Base-by-base conservation (phyloP, 2,888 invertebrate genomes). In the Diarsia mendica region DNA sequence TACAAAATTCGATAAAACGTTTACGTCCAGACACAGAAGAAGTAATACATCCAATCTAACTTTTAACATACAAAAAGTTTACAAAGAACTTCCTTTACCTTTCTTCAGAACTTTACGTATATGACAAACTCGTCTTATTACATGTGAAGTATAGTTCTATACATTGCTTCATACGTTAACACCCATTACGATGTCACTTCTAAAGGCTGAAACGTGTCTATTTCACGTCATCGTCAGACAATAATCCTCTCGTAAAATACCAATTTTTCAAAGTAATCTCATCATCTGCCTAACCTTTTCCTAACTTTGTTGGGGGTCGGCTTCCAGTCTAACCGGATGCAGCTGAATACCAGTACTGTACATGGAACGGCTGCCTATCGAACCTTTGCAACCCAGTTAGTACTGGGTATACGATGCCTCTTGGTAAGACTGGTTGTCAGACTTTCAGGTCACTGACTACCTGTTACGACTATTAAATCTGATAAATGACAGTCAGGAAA, bases 1-100 rank as follows among this genome's bases (percentile, higher is more conserved):
- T 79, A 79, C 71, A 61, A 73, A 75, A 85, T 85, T 79, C 68
- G 73, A 79, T 84, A 85, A 75, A 72, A 75, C 68, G 64, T 85
- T 79, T 85, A 79, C 63, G 11, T 71, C 33, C 49, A 77, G 15
- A 51, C 48, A 67, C 51, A 75, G 46, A 65, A 44, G 53, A 33
- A 61, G 20, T 67, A 72, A 48, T 65, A 80, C 51, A 84, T 70
- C 67, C 77, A 82, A 85, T 85, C 60, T 70, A 82, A 85, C 72
- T 82, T 85, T 77, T 64, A 85, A 72, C 63, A 67, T n/a, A 70
- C 63, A 67, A 77, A 58, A 72, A 82, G 48, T 81, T 84, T 65
- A 46, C 49, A 49, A 70, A 72, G 58, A 69, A 72, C 58, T 67
- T 80, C 28, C 66, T 11, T 53, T 33, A 28, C 3, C 39, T 58